Evolutionary conservation across 2,888 invertebrate species (phyloP).

Genomic region (Creontiades dilutus): DNA sequence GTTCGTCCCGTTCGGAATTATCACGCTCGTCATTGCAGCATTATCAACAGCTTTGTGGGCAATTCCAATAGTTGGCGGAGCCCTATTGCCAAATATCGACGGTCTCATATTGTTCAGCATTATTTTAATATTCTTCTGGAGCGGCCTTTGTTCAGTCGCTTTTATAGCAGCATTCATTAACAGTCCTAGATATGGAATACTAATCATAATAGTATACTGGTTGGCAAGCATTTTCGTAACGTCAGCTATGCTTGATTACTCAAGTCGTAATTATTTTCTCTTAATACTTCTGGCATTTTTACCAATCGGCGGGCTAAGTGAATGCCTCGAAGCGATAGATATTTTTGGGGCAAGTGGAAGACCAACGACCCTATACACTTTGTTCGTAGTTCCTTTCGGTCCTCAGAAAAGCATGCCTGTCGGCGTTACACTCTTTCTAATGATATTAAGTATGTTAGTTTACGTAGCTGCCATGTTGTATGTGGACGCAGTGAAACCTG

Average conservation of each 20-base stretch:
- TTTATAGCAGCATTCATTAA: background rate
- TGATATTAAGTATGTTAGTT: slow-evolving; percentile 23
- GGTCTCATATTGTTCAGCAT: background rate
- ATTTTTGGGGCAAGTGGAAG: background rate
- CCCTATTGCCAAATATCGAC: background rate
- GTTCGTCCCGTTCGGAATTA: slow-evolving; percentile 13
- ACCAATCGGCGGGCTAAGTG: background rate
- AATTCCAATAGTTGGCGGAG: background rate
- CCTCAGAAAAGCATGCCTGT: background rate
- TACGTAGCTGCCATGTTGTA: slow-evolving; percentile 81
- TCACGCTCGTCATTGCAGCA: background rate
- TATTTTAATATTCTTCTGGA: background rate
- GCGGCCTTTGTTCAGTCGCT: background rate
- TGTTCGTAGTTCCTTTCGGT: background rate
- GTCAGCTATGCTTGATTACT: no score
- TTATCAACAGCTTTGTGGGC: background rate
- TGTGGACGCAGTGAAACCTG: slow-evolving; percentile 84
- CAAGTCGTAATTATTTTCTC: background rate
- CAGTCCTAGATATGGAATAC: background rate
- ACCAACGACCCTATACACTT: background rate
- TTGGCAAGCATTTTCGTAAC: background rate
- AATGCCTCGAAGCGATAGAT: background rate
- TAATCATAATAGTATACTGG: background rate
- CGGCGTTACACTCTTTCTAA: slow-evolving; percentile 1
- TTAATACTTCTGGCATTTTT: background rate